These are phyloP conservation scores for Tyrophagus putrescentiae DNA, from an alignment of 1,140 invertebrate species.

Conservation along the genomic window DNA sequence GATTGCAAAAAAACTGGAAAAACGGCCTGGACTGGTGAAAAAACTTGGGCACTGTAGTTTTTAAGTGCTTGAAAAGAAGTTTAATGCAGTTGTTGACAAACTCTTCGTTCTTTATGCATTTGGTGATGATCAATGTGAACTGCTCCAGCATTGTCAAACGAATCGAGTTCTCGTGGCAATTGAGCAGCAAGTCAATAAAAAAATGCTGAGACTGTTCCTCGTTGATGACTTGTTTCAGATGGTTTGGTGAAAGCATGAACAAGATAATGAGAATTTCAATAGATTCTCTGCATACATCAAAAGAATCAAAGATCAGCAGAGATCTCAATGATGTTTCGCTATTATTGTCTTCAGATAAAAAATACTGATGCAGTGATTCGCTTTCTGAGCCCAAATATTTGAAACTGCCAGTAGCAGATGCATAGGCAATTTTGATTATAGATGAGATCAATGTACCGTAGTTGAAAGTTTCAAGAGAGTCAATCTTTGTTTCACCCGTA, in stretches of 20 bases:
- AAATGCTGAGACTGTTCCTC: slow-evolving; percentile 70
- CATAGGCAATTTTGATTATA: slow-evolving; percentile 12
- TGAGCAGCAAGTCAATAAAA: slow-evolving; percentile 70
- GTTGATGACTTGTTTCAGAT: slow-evolving; percentile 52
- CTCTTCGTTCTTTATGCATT: slow-evolving; percentile 33
- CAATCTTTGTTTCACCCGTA: too few species aligned
- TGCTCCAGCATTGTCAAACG: slow-evolving; percentile 62
- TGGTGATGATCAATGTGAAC: slow-evolving; percentile 59
- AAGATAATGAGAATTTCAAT: slow-evolving; percentile 78
- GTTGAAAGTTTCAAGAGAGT: too few species aligned
- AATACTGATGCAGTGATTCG: slow-evolving; percentile 23
- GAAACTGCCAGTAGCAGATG: slow-evolving; percentile 18
- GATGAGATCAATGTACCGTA: slow-evolving; percentile 18
- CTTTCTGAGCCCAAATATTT: slow-evolving; percentile 21
- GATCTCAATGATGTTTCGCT: neutral
- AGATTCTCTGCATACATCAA: slow-evolving; percentile 68
- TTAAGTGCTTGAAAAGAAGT: slow-evolving; percentile 34
- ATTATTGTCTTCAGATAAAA: neutral
- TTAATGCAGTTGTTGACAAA: slow-evolving; percentile 15
- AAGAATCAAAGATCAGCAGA: slow-evolving; percentile 29
- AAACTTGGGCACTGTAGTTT: slow-evolving; percentile 51
- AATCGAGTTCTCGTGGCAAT: slow-evolving; percentile 47
- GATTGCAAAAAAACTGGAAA: slow-evolving; percentile 44
- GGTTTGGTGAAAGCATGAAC: slow-evolving; percentile 64
- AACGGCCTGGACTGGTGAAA: slow-evolving; percentile 59